Conservation (phyloP, 2,797 vertebrate genomes). For the Bufotes viridis region DNA sequence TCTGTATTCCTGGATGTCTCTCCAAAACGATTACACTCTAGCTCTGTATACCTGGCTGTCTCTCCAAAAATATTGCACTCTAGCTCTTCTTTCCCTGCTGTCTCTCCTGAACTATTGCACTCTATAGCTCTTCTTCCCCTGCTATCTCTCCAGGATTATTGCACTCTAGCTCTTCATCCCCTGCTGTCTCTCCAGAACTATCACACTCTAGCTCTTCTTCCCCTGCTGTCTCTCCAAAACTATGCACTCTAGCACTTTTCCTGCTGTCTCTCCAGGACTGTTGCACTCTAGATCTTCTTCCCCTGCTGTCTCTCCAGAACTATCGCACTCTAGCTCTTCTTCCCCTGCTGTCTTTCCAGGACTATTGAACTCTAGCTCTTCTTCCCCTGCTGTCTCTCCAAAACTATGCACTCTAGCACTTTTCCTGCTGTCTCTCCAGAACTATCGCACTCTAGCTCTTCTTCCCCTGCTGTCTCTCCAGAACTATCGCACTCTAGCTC, state of each 20-base stretch:
- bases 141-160: neutral
- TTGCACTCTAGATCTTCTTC: neutral
- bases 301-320: no score
- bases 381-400: neutral
- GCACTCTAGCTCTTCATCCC: neutral
- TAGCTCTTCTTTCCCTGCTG: neutral
- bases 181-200: neutral
- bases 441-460: neutral
- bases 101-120: neutral
- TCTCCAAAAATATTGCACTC: neutral
- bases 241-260: neutral
- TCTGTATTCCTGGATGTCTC: neutral
- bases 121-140: neutral
- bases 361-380: neutral
- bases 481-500: neutral
- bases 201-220: neutral
- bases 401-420: neutral
- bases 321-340: neutral
- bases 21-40: neutral
- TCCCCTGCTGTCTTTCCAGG: neutral
- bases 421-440: neutral
- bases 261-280: neutral
- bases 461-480: neutral
- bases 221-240: no score
- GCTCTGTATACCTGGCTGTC: neutral